Conservation (phyloP, 2,797 vertebrate genomes). For the Pangasius macronema region DNA sequence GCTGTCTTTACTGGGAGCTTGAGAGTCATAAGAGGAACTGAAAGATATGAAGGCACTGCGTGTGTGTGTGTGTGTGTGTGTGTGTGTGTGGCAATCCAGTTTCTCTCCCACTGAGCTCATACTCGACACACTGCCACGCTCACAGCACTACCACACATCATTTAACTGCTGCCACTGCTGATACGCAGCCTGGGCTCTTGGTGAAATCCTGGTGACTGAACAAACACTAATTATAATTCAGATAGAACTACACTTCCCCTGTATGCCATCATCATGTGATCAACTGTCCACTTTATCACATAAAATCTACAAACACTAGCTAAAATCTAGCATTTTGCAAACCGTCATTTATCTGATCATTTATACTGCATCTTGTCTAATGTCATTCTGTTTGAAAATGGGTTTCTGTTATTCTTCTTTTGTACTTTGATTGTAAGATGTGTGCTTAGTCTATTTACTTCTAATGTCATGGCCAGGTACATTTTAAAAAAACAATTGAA, state of each 20-base stretch:
- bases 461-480: neutral
- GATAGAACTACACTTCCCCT: neutral
- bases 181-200: conserved; percentile 15
- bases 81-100: neutral
- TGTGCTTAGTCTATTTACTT: neutral
- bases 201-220: conserved; percentile 16
- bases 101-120: conserved; percentile 16
- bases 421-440: neutral
- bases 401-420: neutral
- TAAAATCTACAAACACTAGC: neutral
- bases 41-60: conserved; percentile 27
- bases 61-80: neutral
- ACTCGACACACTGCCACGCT: neutral
- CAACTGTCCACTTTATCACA: conserved; percentile 2
- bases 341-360: neutral
- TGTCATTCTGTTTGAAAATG: neutral
- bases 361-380: neutral
- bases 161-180: conserved; percentile 25
- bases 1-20: conserved; percentile 37
- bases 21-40: conserved; percentile 25
- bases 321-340: neutral
- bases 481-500: neutral
- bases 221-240: conserved; percentile 19
- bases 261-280: neutral
- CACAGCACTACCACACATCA: conserved; percentile 28